Base-by-base conservation (phyloP, 2,888 invertebrate genomes). In the Hirudinaria manillensis region DNA sequence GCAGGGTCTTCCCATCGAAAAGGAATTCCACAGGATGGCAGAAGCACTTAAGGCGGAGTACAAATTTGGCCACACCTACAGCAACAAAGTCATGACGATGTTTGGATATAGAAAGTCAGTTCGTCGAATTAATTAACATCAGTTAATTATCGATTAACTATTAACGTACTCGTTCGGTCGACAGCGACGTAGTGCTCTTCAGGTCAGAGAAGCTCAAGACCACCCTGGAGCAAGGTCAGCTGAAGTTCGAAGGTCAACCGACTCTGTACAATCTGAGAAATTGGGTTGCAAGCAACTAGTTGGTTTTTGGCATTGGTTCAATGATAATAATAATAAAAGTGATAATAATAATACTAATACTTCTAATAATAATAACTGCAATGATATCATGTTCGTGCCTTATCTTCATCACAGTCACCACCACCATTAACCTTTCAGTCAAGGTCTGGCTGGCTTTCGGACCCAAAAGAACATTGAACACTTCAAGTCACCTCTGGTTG, bases 71-170 rank as follows among this genome's bases (percentile, higher is more conserved):
- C 73, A 73, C 73, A 73, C 73, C 1, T 73, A 21, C 61, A 73
- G 68, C 68, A 56, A 67, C 73, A 72, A 56, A 68, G 6, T 76
- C 34, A 73, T 76, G 73, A 76, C 29, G 24, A 73, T 27, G 27
- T 76, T 72, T 55, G 76, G 76, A n/a, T 73, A 73, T 56, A 72
- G 76, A 70, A 67, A 76, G 76, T 76, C n/a, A 67, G 76, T 68
- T 19, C 13, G 3, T 27, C 6, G 16, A 24, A 27, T 67, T 67
- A 34, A n/a, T 32, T 67, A n/a, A 7, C 19, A n/a, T 34, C 19
- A n/a, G 13, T 32, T 16, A 45, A 45, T 45, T 16, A 45, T 6
- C 3, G 3, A 36, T 6, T 36, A 45, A 10, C 13, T 6, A 7
- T 7, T 45, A 4, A 45, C 45, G 16, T 45, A 45, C 16, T 45